Conservation (phyloP, 2,888 invertebrate species). For the Cacoxenus indagator region DNA sequence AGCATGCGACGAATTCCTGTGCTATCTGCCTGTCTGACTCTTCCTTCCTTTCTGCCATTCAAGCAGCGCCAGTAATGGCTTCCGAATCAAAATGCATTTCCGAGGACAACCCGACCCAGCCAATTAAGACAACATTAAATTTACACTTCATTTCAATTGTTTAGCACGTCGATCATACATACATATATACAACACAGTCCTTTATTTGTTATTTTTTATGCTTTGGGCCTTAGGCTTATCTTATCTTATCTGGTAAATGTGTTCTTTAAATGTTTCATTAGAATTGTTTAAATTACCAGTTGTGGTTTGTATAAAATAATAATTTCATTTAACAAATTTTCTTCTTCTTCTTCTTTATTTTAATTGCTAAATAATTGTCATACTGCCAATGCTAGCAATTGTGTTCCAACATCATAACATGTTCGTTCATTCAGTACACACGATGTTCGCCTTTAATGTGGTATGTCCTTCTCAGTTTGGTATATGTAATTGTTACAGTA, state of each 20-base stretch:
- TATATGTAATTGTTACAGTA: slow-evolving; percentile 8
- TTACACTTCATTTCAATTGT: background rate
- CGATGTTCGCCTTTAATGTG: slow-evolving; percentile 23
- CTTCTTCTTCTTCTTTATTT: background rate
- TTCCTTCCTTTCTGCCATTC: background rate
- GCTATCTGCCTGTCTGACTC: background rate
- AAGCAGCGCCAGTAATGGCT: slow-evolving; percentile 40
- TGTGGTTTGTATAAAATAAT: background rate
- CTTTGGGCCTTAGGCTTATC: slow-evolving; percentile 9
- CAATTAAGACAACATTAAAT: background rate
- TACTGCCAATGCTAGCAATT: background rate
- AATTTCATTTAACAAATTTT: background rate
- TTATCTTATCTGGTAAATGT: slow-evolving; percentile 29
- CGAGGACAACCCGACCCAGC: background rate
- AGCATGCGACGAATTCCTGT: slow-evolving; percentile 22
- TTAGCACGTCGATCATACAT: slow-evolving; percentile 60
- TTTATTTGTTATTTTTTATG: slow-evolving; percentile 30
- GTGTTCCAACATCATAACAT: background rate
- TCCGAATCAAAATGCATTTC: slow-evolving; percentile 28
- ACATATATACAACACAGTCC: slow-evolving; percentile 38
- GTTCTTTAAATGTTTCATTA: slow-evolving; percentile 27
- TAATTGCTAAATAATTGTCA: background rate
- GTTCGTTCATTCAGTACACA: background rate
- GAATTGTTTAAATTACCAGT: background rate
- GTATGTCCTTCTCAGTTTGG: slow-evolving; percentile 37